Evolutionary conservation across 23 tunicate genomes (phyloP), one percentile per base, ranked within the genome.

Genomic region (Trididemnum nubilum): DNA sequence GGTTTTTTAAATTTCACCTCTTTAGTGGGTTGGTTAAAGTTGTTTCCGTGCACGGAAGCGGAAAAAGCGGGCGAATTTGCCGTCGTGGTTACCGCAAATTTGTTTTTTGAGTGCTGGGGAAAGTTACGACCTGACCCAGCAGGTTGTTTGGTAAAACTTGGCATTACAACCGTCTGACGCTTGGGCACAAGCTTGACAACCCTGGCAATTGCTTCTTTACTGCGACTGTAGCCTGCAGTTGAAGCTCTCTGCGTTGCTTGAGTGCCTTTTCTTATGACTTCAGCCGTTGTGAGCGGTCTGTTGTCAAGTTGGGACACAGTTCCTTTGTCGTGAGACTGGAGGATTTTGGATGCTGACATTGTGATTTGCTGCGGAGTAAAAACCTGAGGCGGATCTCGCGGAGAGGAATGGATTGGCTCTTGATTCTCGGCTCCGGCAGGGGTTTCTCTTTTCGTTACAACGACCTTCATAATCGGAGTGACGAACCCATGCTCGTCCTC

Each of bases 391-490:
- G 27, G 22, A 0, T 37, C 28, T 29, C 34, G 57, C 4, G 58
- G 60, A 7, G 85, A 25, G 9, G 80, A 30, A 7, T 12, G 25
- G n/a, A 32, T 65, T 26, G 63, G 9, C 35, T 78, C 50, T 31
- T 49, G 54, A 2, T 5, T 3, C 44, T 81, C 85, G 0, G 85
- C 63, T 31, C 77, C 91, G 2, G 75, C 85, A 7, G 83, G 84
- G 26, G 81, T 60, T 2, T 81, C 85, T 54, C 90, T 58, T 33
- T 88, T 81, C 2, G 97, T 91, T 21, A 91, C 97, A n/a, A 88
- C 84, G 9, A 91, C 84, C 76, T 88, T 91, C 82, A 88, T 85
- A 0, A 91, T 72, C 15, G 97, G 97, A 0, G 90, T 86, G 23
- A 82, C 88, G 39, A 85, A 91, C n/a, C 31, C 51, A 5, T 69